These are phyloP conservation scores for Aphrophora alni DNA, from an alignment of 2,888 invertebrate genomes.

Conservation along the genomic window DNA sequence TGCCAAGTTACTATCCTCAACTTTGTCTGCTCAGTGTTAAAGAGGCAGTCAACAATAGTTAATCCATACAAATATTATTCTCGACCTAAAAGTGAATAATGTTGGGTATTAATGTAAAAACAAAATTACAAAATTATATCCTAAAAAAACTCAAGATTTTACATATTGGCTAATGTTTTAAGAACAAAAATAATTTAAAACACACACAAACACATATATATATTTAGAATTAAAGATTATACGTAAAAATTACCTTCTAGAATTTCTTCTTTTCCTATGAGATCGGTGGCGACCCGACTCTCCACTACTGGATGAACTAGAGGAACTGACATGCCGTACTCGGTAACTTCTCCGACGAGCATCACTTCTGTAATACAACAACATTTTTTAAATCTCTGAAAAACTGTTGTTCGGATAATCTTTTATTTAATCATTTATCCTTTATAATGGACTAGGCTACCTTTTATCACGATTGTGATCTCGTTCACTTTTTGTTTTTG, in stretches of 20 bases:
- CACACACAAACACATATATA: no score
- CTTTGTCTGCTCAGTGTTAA: no score
- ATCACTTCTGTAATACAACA: not conserved
- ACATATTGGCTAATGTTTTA: no score
- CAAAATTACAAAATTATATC: no score
- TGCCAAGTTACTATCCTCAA: no score
- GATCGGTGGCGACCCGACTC: constrained; percentile 29
- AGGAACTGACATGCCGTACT: constrained; percentile 31
- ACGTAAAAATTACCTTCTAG: constrained; percentile 34
- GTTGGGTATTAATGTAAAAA: no score
- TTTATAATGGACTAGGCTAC: not conserved
- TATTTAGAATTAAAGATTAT: no score
- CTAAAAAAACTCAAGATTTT: no score
- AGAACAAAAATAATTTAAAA: no score
- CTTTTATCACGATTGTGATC: constrained; percentile 1
- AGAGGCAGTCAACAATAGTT: no score
- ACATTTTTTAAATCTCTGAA: not conserved
- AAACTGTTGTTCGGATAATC: not conserved
- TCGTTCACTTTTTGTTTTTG: not conserved
- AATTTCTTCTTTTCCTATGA: constrained; percentile 25
- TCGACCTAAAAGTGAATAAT: no score
- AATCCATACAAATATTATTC: no score
- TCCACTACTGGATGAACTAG: constrained; percentile 39
- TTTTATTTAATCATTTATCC: not conserved
- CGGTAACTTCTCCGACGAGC: constrained; percentile 28